phyloP scores from a whole-genome alignment of 2,888 invertebrate genomes.

The Sceliomorpha sp. region DNA sequence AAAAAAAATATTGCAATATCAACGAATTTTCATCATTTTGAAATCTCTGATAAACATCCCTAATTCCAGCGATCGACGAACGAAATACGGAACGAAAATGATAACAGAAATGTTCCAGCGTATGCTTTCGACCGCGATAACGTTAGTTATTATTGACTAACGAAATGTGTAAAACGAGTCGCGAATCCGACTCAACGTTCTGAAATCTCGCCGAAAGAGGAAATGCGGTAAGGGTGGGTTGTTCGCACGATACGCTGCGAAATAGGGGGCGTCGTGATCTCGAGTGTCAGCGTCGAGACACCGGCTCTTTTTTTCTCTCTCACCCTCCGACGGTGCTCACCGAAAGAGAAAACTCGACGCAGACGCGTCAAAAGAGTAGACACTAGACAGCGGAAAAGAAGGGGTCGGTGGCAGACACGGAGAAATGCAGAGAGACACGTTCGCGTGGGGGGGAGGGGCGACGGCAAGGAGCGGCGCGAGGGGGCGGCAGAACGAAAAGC shows the following conservation, averaged over 20 bases:
- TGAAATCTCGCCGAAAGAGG: neutral
- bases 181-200: too few species aligned
- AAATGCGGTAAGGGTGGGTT: slow-evolving; percentile 1
- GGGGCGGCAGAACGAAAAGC: neutral
- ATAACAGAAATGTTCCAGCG: too few species aligned
- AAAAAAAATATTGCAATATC: too few species aligned
- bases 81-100: too few species aligned
- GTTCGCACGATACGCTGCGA: slow-evolving; percentile 6
- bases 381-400: slow-evolving; percentile 14
- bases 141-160: too few species aligned
- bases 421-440: slow-evolving; percentile 16
- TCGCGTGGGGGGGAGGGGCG: neutral
- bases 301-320: slow-evolving; percentile 13
- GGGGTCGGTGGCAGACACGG: neutral
- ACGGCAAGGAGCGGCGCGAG: neutral
- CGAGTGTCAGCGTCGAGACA: slow-evolving; percentile 21
- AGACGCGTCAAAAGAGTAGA: slow-evolving; percentile 26
- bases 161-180: too few species aligned
- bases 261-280: slow-evolving; percentile 11
- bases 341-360: slow-evolving; percentile 25
- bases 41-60: too few species aligned
- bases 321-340: slow-evolving; percentile 16
- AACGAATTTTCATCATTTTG: too few species aligned
- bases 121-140: too few species aligned
- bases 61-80: too few species aligned